Base-by-base conservation (phyloP, 2,797 vertebrate species). In the Lindbergichthys nudifrons region DNA sequence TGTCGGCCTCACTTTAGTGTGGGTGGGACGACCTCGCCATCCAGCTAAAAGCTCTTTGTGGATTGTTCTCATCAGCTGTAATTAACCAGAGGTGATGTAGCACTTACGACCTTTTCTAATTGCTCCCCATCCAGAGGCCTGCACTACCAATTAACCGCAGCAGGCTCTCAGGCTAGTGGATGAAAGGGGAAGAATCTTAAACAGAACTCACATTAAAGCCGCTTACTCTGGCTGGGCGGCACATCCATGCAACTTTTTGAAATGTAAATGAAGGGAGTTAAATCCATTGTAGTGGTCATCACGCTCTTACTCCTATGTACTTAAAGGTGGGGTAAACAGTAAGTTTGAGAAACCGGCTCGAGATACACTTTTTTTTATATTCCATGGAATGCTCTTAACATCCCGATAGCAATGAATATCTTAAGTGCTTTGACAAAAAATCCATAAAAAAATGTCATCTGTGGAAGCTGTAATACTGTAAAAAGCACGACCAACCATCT, bases 71-170 rank as follows among this genome's bases (percentile, higher is more conserved):
- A 85, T 91, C 86, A 87, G 80, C 65, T 56, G 72, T 90, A 89
- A 92, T 89, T 87, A 91, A 88, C 68, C 65, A 56, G 70, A 90
- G 87, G 89, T 92, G 89, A 88, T 75, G 82, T 78, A 73, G 75
- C 68, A 79, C 67, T 57, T 48, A 68, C 86, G 90, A 90, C 92
- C 91, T 92, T 84, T 84, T 76, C 88, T 89, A 92, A 92, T 85
- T 90, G 86, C 88, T 80, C 75, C 54, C 77, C 72, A 81, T 81
- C 66, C 75, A 26, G 45, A 63, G 77, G 64, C 83, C 79, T 82
- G 83, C 19, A 57, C 83, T 52, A 72, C 77, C 89, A 90, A 93
- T 94, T 92, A 94, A 69, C 78, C 47, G 43, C 69, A 68, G 57
- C 69, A 51, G 69, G 57, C 54, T 75, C 54, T 58, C 65, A 65